phyloP scores from a whole-genome alignment of 2,113 vertebrate genomes.

The Myrmophylax atrothorax region DNA sequence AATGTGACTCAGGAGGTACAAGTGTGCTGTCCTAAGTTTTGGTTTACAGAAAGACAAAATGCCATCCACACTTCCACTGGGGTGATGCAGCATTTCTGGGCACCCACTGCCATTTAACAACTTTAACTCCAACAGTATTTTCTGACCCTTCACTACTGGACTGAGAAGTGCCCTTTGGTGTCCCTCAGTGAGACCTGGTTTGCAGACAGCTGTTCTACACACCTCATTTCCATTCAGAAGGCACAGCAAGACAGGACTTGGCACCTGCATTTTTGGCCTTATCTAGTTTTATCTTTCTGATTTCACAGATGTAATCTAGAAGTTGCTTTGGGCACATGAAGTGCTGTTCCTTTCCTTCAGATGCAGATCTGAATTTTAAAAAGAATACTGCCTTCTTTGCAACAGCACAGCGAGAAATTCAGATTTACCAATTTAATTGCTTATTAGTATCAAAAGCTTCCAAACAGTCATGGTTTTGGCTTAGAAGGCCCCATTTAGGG shows the following conservation, averaged over 20 bases:
- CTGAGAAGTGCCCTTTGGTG: background rate
- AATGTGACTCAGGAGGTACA: background rate
- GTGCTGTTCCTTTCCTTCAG: background rate
- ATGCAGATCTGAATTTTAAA: slow-evolving; percentile 23
- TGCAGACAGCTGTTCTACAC: background rate
- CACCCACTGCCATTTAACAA: background rate
- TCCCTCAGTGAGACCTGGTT: background rate
- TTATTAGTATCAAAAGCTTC: slow-evolving; percentile 45
- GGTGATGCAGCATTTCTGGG: background rate
- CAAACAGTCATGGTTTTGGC: background rate
- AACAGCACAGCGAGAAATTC: background rate
- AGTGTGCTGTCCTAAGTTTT: background rate
- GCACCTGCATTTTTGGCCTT: background rate
- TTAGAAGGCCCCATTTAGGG: background rate
- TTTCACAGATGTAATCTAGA: slow-evolving; percentile 40
- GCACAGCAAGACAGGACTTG: background rate
- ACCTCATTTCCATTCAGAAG: background rate
- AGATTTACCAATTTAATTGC: slow-evolving; percentile 45
- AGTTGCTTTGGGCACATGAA: slow-evolving; percentile 12
- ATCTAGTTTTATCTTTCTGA: slow-evolving; percentile 14
- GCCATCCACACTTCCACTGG: background rate
- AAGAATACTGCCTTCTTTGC: background rate
- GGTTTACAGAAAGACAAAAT: background rate
- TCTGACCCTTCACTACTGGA: background rate
- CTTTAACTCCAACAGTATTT: background rate